phyloP scores from a whole-genome alignment of 2,888 invertebrate species.

The Perdita meconis region DNA sequence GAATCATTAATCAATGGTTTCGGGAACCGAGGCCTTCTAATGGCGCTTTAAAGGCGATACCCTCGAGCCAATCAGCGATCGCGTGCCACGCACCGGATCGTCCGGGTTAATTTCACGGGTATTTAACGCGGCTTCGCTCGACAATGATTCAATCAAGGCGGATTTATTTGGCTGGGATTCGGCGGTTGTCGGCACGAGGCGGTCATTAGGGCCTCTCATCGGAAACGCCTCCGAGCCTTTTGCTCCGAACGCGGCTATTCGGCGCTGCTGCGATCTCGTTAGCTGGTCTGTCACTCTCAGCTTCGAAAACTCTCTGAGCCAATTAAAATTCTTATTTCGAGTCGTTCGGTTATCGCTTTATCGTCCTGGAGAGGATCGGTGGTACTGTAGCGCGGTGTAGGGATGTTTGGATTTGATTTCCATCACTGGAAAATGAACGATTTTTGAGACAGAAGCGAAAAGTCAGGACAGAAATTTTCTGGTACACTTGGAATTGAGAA shows the following conservation, averaged over 20 bases:
- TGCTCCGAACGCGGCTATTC: conserved; percentile 45
- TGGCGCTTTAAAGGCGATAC: conserved; percentile 77
- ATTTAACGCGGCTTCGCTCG: conserved; percentile 80
- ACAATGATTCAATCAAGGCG: conserved; percentile 81
- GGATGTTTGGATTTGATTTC: no score
- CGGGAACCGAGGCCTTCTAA: conserved; percentile 66
- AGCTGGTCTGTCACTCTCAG: conserved; percentile 30
- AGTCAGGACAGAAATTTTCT: no score
- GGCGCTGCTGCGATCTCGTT: conserved; percentile 28
- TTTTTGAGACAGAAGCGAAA: no score
- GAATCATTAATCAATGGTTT: conserved; percentile 76
- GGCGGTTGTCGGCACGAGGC: conserved; percentile 74
- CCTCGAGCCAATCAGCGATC: conserved; percentile 77
- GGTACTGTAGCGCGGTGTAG: no score
- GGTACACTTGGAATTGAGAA: no score
- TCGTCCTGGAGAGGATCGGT: no score
- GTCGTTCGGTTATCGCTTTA: no score
- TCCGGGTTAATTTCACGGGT: conserved; percentile 82
- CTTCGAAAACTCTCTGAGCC: not conserved
- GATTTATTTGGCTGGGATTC: conserved; percentile 77
- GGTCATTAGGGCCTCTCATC: conserved; percentile 72
- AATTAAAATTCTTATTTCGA: not conserved
- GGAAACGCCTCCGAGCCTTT: conserved; percentile 71
- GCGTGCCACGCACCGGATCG: conserved; percentile 74
- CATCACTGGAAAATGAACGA: no score